Evolutionary conservation across 2,113 vertebrate species (phyloP).

Genomic region (Bubo scandiacus): DNA sequence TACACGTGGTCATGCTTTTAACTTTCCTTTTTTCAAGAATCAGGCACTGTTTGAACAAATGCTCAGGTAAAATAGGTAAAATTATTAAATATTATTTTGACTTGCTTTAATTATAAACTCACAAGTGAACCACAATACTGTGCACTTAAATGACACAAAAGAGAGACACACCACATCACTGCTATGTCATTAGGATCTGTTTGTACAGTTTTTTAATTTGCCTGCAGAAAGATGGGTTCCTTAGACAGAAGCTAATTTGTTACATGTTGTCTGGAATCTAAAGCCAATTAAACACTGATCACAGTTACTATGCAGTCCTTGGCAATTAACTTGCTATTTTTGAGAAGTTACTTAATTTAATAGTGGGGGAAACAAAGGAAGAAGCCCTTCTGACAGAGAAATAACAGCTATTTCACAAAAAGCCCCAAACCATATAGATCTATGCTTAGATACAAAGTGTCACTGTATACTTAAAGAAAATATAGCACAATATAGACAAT

Average conservation of each 20-base stretch:
- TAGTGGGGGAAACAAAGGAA: background rate
- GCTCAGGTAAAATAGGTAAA: background rate
- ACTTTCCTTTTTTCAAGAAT: background rate
- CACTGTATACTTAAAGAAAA: background rate
- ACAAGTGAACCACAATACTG: background rate
- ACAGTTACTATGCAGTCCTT: background rate
- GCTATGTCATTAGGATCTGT: conserved; percentile 1
- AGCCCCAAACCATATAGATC: background rate
- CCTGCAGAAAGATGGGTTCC: conserved; percentile 3
- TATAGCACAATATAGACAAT: background rate
- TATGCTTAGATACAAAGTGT: background rate
- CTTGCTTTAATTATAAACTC: conserved; percentile 5
- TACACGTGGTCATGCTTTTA: background rate
- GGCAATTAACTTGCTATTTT: conserved; percentile 27
- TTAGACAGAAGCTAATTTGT: conserved; percentile 45
- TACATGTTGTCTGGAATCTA: conserved; percentile 13
- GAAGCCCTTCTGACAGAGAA: background rate
- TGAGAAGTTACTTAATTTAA: conserved; percentile 22
- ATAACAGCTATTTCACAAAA: background rate
- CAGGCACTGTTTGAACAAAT: background rate
- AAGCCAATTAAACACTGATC: conserved; percentile 27
- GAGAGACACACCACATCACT: background rate
- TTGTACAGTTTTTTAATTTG: background rate
- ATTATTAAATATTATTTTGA: background rate
- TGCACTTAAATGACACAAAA: background rate